A percentile compares a stretch with the other conserved stretches of the same genome.
Evolutionary conservation across 1,140 invertebrate species (phyloP).

Genomic region (Aphelinus certus): DNA sequence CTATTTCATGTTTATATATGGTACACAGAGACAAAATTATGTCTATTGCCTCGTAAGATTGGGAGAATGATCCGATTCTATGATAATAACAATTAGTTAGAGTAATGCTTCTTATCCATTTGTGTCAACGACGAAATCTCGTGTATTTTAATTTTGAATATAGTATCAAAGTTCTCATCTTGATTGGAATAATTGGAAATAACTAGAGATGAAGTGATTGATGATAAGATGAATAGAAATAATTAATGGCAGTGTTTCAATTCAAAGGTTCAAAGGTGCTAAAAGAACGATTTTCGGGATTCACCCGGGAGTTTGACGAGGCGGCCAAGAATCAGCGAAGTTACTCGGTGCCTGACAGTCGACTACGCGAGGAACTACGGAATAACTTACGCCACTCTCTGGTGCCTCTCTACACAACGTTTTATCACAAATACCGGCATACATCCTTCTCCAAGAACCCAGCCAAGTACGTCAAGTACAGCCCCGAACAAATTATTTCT

Average conservation of each 20-base stretch:
- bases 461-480: conserved; percentile 94
- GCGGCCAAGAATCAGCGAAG: conserved; percentile 83
- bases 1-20: background rate
- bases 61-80: background rate
- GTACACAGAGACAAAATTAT: background rate
- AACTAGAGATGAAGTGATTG: too few species aligned
- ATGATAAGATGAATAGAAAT: background rate
- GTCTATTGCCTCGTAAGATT: background rate
- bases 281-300: conserved; percentile 91
- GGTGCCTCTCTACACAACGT: conserved; percentile 83
- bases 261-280: conserved; percentile 71
- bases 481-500: conserved; percentile 81
- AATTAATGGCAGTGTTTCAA: conserved; percentile 1
- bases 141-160: too few species aligned
- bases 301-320: conserved; percentile 96
- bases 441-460: conserved; percentile 87
- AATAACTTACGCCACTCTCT: conserved; percentile 65
- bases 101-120: too few species aligned
- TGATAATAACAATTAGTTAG: background rate
- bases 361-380: conserved; percentile 76
- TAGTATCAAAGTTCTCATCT: too few species aligned
- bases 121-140: too few species aligned
- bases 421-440: conserved; percentile 76
- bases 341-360: conserved; percentile 93
- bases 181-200: too few species aligned